Conservation (phyloP, 2,888 invertebrate genomes). For the Dione vanillae region DNA sequence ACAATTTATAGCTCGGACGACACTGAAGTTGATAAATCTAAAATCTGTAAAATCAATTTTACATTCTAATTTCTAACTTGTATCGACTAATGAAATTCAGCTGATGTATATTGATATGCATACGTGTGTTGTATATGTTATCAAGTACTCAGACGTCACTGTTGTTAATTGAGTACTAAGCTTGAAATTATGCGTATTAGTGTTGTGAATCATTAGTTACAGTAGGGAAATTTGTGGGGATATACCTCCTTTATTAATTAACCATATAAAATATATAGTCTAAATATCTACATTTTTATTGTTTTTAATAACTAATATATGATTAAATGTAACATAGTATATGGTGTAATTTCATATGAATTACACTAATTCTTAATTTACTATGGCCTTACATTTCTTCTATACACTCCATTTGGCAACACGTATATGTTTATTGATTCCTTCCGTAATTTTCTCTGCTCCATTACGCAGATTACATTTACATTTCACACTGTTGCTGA, state of each 20-base stretch:
- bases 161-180: slow-evolving; percentile 36
- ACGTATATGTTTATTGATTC: background rate
- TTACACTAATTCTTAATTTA: background rate
- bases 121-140: background rate
- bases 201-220: slow-evolving; percentile 37
- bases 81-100: too few species aligned
- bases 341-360: background rate
- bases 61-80: background rate
- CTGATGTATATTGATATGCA: background rate
- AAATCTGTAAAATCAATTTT: background rate
- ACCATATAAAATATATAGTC: too few species aligned
- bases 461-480: slow-evolving; percentile 15
- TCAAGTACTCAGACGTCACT: slow-evolving; percentile 17
- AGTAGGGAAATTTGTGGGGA: slow-evolving; percentile 26
- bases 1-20: too few species aligned
- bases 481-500: background rate
- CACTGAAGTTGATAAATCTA: too few species aligned
- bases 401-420: background rate
- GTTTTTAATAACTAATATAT: too few species aligned
- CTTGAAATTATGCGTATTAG: slow-evolving; percentile 41
- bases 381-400: background rate
- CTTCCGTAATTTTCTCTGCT: slow-evolving; percentile 3
- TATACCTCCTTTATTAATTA: slow-evolving; percentile 32
- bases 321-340: background rate
- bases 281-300: too few species aligned